phyloP scores from a whole-genome alignment of 2,888 invertebrate species.

The Limnephilus marmoratus region DNA sequence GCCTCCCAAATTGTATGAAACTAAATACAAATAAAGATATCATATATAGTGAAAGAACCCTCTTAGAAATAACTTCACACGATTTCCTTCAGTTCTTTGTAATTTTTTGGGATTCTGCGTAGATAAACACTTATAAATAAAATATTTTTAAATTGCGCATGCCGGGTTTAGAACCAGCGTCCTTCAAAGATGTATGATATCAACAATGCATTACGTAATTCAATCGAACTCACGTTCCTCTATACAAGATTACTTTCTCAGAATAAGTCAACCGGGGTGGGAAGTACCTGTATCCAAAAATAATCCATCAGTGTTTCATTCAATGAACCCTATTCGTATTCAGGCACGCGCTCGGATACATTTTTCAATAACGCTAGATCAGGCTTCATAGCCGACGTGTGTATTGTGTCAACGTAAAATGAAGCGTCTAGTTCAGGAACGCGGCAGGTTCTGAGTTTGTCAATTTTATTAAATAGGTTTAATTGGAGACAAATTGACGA shows the following conservation, averaged over 20 bases:
- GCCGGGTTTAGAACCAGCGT: too few relatives aligned
- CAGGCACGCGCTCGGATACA: constrained; percentile 1
- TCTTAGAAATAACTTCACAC: too few relatives aligned
- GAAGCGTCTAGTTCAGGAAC: background rate
- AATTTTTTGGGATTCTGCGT: too few relatives aligned
- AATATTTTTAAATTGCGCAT: background rate
- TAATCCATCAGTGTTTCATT: constrained; percentile 18
- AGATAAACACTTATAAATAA: too few relatives aligned
- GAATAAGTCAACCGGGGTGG: background rate
- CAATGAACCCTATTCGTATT: background rate
- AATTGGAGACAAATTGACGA: too few relatives aligned
- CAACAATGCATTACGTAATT: background rate
- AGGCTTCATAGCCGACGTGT: background rate
- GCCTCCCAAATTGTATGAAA: too few relatives aligned
- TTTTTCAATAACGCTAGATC: constrained; percentile 32
- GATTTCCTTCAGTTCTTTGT: too few relatives aligned
- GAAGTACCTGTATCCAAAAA: background rate
- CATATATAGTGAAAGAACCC: too few relatives aligned
- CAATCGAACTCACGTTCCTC: background rate
- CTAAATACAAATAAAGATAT: too few relatives aligned
- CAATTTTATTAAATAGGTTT: background rate
- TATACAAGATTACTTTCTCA: background rate
- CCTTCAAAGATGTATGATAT: background rate
- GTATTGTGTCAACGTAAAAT: constrained; percentile 4
- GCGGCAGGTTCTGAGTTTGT: background rate